phyloP scores from a whole-genome alignment of 2,888 invertebrate species.

The Nipponacmea schrenckii region DNA sequence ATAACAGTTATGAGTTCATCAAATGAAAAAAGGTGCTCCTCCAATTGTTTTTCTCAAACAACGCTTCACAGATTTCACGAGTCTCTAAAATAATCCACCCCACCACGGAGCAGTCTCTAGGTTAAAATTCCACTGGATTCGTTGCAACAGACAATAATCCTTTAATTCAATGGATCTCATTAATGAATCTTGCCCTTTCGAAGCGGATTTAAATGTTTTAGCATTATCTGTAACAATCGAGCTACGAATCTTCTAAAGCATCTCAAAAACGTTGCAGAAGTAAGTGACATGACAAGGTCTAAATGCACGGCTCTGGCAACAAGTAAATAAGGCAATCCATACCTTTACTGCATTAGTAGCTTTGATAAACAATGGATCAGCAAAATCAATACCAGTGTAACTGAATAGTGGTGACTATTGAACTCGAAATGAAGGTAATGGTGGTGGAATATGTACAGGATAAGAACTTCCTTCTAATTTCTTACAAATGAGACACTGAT shows the following conservation, averaged over 20 bases:
- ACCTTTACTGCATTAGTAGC: not conserved
- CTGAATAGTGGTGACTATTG: not conserved
- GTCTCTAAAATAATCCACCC: conserved; percentile 2
- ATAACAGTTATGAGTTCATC: conserved; percentile 14
- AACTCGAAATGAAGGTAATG: conserved; percentile 7
- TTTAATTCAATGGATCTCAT: not conserved
- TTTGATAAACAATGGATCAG: conserved; percentile 5
- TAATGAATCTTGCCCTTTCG: not conserved
- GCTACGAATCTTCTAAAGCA: conserved; percentile 11
- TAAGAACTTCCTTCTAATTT: conserved; percentile 8
- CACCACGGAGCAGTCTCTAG: conserved; percentile 10
- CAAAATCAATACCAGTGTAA: conserved; percentile 12
- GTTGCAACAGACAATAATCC: not conserved
- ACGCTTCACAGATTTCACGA: not conserved
- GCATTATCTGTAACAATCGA: not conserved
- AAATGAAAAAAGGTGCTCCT: not conserved
- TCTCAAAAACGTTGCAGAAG: conserved; percentile 5
- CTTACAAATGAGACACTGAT: not conserved
- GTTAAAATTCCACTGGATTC: conserved; percentile 6
- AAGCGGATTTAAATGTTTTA: not conserved
- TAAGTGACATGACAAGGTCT: conserved; percentile 1
- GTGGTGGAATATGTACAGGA: conserved; percentile 6
- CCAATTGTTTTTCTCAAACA: conserved; percentile 3
- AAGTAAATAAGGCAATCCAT: conserved; percentile 11
- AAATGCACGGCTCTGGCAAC: conserved; percentile 10